Percentiles rank a stretch among this genome's conserved stretches.
Conservation (phyloP, 2,888 invertebrate species). For the Cryptocephalus moraei region DNA sequence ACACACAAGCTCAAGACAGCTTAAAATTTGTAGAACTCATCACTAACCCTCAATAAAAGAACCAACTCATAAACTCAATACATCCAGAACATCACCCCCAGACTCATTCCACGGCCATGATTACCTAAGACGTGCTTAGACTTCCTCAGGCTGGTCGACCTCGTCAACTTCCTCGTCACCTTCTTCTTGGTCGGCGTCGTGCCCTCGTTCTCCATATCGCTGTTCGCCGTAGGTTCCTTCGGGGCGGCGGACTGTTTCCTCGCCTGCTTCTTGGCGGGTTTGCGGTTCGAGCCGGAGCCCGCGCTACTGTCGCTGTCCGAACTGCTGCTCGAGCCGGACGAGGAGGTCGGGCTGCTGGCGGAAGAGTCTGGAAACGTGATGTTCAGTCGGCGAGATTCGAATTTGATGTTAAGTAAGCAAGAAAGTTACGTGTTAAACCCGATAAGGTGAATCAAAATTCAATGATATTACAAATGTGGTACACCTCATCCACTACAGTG, state of each 20-base stretch:
- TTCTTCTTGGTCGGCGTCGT: slow-evolving; percentile 1
- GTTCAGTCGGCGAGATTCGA: no score
- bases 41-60: no score
- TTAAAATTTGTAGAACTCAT: no score
- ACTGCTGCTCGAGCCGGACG: slow-evolving; percentile 29
- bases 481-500: no score
- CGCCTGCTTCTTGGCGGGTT: slow-evolving; percentile 24
- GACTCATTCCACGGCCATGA: no score
- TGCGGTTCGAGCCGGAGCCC: slow-evolving; percentile 21
- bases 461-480: no score
- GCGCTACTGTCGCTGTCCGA: slow-evolving; percentile 29
- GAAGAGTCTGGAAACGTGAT: slow-evolving; percentile 25
- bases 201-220: slow-evolving; percentile 31
- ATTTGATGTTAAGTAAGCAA: no score
- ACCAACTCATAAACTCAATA: no score
- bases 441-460: no score
- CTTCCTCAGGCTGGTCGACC: slow-evolving; percentile 59
- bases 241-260: slow-evolving; percentile 28
- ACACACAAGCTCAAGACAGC: no score
- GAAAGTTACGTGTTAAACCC: no score
- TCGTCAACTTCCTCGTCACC: slow-evolving; percentile 54
- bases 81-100: no score
- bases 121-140: slow-evolving; percentile 48
- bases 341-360: slow-evolving; percentile 35
- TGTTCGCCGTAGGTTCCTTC: slow-evolving; percentile 20